Evolutionary conservation across 2,888 invertebrate genomes (phyloP).

Genomic region (Coecobrya sp.): DNA sequence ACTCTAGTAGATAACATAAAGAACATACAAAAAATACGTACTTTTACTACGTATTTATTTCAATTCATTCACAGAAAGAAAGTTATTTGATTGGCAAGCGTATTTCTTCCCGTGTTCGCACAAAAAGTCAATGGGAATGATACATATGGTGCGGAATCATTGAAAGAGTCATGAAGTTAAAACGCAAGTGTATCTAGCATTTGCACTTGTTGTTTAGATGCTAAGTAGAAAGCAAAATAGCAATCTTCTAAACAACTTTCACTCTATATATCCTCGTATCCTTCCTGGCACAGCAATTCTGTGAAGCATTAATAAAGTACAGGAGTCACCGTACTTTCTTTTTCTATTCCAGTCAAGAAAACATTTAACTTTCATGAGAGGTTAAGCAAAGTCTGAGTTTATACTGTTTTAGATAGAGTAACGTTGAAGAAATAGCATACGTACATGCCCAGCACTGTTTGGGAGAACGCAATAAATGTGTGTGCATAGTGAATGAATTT

Average conservation of each 20-base stretch:
- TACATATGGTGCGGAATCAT: too few species aligned
- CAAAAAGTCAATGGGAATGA: too few species aligned
- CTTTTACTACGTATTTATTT: too few species aligned
- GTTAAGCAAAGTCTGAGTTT: background rate
- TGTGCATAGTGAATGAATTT: conserved; percentile 12
- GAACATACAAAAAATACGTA: too few species aligned
- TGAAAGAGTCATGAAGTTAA: background rate
- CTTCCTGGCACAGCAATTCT: background rate
- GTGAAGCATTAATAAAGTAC: conserved; percentile 13
- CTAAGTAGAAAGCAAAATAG: background rate
- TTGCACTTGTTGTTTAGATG: background rate
- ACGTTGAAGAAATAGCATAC: background rate
- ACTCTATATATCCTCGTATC: background rate
- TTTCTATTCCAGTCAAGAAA: background rate
- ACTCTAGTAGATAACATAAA: too few species aligned
- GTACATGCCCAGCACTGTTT: background rate
- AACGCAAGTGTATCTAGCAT: background rate
- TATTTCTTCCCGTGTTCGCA: too few species aligned
- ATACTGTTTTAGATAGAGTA: background rate
- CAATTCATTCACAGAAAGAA: too few species aligned
- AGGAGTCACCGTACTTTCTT: background rate
- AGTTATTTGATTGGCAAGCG: too few species aligned
- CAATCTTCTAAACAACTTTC: background rate
- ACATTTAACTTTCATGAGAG: background rate
- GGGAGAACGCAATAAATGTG: background rate